Base-by-base conservation (phyloP, 2,888 invertebrate genomes). In the Bellardia pandia region DNA sequence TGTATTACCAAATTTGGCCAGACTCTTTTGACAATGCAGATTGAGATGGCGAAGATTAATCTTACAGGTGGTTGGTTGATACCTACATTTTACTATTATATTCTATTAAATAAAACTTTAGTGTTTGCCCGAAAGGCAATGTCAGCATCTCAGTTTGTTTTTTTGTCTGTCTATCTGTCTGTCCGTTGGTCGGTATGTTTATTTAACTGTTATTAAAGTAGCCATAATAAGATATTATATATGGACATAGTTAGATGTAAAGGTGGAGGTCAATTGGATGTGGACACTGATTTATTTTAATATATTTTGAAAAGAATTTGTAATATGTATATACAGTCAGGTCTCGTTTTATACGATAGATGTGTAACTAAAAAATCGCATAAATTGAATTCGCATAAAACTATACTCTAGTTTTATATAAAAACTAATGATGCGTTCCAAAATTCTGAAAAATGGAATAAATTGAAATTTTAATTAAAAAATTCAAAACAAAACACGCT, bases 11-110 rank as follows among this genome's bases (percentile, higher is more conserved):
- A 51, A 51, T 37, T 40, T 37, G 40, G 30, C 7, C 16, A n/a
- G n/a, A 23, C 16, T 56, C 2, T 14, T 30, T 11, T 13, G 60
- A 13, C 3, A 60, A n/a, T 37, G n/a, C 62, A 51, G 37, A 2
- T 30, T 37, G 2, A 13, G 30, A n/a, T 42, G 33, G 16, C 37
- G 89, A 89, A 90, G 89, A 89, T 88, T 90, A 91, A 91, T 91
- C 91, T 90, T 75, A 84, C 86, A 90, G 91, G 89, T 90, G 90
- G 86, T 88, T 68, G 83, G 62, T 84, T 53, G 23, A 37, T 53
- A 68, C 71, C 13, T 8, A 37, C 56, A 16, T 56, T 75, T 76
- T 42, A n/a, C 11, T 60, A 23, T 79, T 75, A 30, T 53, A 69
- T 33, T 81, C 69, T 56, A 78, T 84, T 74, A 84, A 48, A 11